Conservation (phyloP, 2,888 invertebrate species). For the Eupithecia abbreviata region DNA sequence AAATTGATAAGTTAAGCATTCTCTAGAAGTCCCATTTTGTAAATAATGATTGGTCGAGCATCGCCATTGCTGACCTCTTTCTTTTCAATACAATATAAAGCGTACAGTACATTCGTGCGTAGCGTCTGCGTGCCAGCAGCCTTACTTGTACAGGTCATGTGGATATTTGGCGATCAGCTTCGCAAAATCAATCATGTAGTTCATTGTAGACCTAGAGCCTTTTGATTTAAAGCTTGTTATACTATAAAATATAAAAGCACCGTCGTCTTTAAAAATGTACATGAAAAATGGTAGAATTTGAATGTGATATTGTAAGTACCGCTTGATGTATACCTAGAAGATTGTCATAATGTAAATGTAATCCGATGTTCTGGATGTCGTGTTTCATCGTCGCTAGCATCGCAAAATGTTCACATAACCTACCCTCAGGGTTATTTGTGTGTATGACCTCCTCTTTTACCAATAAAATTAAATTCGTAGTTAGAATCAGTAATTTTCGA, state of each 20-base stretch:
- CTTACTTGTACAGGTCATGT: conserved; percentile 82
- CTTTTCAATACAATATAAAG: neutral
- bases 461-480: conserved; percentile 63
- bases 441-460: conserved; percentile 69
- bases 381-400: conserved; percentile 75
- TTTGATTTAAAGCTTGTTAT: conserved; percentile 69
- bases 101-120: conserved; percentile 49
- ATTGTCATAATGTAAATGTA: conserved; percentile 54
- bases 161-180: conserved; percentile 83
- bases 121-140: conserved; percentile 1
- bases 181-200: conserved; percentile 68
- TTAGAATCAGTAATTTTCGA: conserved; percentile 79
- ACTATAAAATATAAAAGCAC: conserved; percentile 53
- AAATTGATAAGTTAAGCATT: neutral
- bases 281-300: conserved; percentile 77
- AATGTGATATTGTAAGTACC: conserved; percentile 61
- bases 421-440: conserved; percentile 67
- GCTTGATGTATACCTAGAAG: conserved; percentile 62
- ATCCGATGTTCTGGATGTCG: conserved; percentile 49
- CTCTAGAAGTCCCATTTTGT: neutral
- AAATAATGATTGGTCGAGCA: neutral
- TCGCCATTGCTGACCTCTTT: neutral
- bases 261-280: conserved; percentile 68
- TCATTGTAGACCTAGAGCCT: conserved; percentile 67
- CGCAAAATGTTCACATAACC: conserved; percentile 85